Conservation (phyloP, 2,888 invertebrate species). For the Cataglyphis altisquamis region DNA sequence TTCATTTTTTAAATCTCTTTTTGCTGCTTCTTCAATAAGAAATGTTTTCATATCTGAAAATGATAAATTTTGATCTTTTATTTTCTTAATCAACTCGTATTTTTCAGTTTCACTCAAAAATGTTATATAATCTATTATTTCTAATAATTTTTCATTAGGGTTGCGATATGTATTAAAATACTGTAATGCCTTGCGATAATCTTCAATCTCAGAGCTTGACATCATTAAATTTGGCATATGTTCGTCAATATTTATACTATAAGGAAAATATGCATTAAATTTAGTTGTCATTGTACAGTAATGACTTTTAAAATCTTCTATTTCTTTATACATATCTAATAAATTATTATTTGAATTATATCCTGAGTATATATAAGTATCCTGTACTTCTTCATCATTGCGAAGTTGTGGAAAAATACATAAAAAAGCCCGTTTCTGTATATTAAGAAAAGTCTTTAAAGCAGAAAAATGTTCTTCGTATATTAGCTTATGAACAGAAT, state of each 20-base stretch:
- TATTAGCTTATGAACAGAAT: conserved; percentile 64
- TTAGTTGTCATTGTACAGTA: conserved; percentile 61
- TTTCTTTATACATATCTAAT: conserved; percentile 77
- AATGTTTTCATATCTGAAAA: conserved; percentile 42
- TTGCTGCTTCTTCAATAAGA: conserved; percentile 36
- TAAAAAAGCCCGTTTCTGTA: conserved; percentile 80
- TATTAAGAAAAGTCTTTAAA: conserved; percentile 73
- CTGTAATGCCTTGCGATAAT: conserved; percentile 76
- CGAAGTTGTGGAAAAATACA: conserved; percentile 81
- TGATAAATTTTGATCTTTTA: conserved; percentile 49
- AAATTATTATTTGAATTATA: conserved; percentile 68
- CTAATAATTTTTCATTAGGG: conserved; percentile 57
- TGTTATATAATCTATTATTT: conserved; percentile 62
- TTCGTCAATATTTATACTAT: conserved; percentile 73
- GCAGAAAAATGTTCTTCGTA: conserved; percentile 71
- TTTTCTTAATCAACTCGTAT: conserved; percentile 62
- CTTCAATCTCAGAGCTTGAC: conserved; percentile 70
- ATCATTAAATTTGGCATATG: conserved; percentile 79
- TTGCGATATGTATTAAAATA: conserved; percentile 70
- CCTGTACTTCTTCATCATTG: conserved; percentile 78
- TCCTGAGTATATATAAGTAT: conserved; percentile 76
- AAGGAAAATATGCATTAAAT: conserved; percentile 78
- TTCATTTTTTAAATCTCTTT: neutral
- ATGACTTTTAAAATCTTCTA: conserved; percentile 79
- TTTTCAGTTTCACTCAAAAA: conserved; percentile 58